Conservation (phyloP, 2,113 vertebrate species). For the Hemiscyllium ocellatum region DNA sequence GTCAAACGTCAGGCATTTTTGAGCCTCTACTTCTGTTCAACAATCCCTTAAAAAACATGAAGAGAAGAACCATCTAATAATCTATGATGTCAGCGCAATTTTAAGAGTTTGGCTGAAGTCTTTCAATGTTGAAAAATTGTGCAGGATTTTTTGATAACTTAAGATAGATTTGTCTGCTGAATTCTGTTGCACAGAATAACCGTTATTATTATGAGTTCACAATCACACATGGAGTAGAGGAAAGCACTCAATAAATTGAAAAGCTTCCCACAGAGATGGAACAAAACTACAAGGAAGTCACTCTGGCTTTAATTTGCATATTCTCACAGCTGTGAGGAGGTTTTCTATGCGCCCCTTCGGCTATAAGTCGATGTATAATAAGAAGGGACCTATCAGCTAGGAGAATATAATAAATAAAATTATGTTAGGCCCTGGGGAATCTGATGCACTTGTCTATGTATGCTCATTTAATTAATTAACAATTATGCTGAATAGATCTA, state of each 20-base stretch:
- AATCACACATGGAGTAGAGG: background rate
- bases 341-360: background rate
- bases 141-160: background rate
- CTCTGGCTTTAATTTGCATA: constrained; percentile 6
- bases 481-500: constrained; percentile 25
- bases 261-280: background rate
- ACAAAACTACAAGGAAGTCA: constrained; percentile 6
- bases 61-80: background rate
- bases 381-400: constrained; percentile 3
- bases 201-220: background rate
- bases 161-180: background rate
- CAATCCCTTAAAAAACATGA: background rate
- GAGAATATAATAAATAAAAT: constrained; percentile 33
- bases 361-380: constrained; percentile 12
- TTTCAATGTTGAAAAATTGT: background rate
- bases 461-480: constrained; percentile 29
- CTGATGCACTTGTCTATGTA: constrained; percentile 29
- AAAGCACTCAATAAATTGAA: background rate
- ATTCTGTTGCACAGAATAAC: background rate
- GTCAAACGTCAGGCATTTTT: background rate
- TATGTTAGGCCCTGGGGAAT: constrained; percentile 4
- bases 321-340: background rate
- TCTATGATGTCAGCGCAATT: background rate
- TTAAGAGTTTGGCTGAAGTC: background rate
- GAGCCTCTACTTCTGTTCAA: background rate